Percentiles rank a stretch among this genome's conserved stretches.
Conservation (phyloP, 1,140 invertebrate species). For the Helicorthomorpha holstii region DNA sequence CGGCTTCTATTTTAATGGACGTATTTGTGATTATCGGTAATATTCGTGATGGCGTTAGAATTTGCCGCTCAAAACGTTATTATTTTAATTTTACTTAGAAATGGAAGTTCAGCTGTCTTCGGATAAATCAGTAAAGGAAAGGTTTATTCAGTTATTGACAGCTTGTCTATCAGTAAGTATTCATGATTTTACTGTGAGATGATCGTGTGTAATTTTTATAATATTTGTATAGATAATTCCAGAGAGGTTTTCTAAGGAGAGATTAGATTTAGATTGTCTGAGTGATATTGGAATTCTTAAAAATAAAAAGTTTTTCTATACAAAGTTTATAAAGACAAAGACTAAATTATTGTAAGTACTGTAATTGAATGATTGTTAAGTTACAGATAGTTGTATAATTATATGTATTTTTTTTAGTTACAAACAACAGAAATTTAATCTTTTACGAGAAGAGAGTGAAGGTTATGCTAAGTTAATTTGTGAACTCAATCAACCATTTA, state of each 20-base stretch:
- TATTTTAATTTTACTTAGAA: not conserved
- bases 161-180: not conserved
- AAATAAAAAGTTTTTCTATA: constrained; percentile 72
- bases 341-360: constrained; percentile 94
- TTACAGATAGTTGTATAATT: no score
- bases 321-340: constrained; percentile 95
- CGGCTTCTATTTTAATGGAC: not conserved
- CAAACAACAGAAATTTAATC: constrained; percentile 97
- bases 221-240: constrained; percentile 43
- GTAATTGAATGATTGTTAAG: no score
- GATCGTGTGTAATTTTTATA: constrained; percentile 17
- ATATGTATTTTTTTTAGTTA: constrained; percentile 51
- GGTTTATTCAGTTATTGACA: not conserved
- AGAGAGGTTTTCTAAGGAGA: constrained; percentile 72
- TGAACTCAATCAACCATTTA: constrained; percentile 81
- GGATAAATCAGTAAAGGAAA: not conserved
- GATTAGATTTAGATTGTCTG: constrained; percentile 80
- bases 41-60: not conserved
- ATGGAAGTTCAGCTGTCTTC: not conserved
- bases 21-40: not conserved
- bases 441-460: constrained; percentile 96
- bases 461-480: constrained; percentile 94
- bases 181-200: not conserved
- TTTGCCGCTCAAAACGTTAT: not conserved
- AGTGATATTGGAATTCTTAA: constrained; percentile 83